Conservation (phyloP, 2,888 invertebrate species). For the Ryuthela nishihirai region DNA sequence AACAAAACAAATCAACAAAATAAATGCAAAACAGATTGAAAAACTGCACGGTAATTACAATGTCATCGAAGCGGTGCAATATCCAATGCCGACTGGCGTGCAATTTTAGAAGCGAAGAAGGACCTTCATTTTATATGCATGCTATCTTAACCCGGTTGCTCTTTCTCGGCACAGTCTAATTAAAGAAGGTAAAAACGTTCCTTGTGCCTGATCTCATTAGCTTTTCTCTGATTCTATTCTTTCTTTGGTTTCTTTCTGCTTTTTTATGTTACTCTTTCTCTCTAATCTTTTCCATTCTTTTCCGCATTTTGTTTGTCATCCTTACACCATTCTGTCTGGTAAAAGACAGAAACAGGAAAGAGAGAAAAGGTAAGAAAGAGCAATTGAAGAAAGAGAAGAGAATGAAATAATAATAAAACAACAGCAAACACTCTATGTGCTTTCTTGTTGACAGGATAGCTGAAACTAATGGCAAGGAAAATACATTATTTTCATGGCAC, state of each 20-base stretch:
- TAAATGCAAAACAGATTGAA: no score
- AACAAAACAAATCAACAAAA: no score
- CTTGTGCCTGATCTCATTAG: constrained; percentile 25
- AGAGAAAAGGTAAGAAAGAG: constrained; percentile 1
- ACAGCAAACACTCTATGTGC: constrained; percentile 3
- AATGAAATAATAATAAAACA: constrained; percentile 4
- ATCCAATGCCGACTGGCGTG: no score
- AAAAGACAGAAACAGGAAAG: constrained; percentile 8
- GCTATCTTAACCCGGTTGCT: no score
- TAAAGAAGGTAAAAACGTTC: constrained; percentile 21
- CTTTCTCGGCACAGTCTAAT: constrained; percentile 21
- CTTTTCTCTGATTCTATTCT: constrained; percentile 14
- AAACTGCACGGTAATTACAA: no score
- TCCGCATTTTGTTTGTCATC: not conserved
- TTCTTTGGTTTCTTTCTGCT: not conserved
- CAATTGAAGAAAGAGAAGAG: not conserved
- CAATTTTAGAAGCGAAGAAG: no score
- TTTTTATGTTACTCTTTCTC: constrained; percentile 1
- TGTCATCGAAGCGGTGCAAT: no score
- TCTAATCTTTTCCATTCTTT: not conserved
- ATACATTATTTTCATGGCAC: constrained; percentile 8
- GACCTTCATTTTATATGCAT: no score
- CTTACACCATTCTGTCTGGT: constrained; percentile 3
- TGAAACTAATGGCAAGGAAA: constrained; percentile 10
- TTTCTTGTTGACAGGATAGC: constrained; percentile 5